A percentile compares a stretch with the other conserved stretches of the same genome.
Conservation (phyloP, 2,113 vertebrate species). For the Gulo gulo region DNA sequence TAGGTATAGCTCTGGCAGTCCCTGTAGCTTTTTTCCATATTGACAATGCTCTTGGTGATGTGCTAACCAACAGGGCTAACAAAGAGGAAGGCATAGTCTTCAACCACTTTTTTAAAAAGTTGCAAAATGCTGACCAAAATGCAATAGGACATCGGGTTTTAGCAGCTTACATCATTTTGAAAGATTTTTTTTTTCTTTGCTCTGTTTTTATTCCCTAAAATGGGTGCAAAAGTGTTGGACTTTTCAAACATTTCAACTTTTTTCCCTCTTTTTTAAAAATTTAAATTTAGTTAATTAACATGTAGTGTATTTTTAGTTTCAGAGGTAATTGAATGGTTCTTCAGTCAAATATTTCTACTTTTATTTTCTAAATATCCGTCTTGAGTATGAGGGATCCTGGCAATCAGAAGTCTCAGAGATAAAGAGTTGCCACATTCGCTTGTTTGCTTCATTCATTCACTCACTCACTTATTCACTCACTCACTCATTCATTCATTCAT, state of each 20-base stretch:
- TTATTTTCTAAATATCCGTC: neutral
- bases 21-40: neutral
- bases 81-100: neutral
- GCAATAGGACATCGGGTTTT: neutral
- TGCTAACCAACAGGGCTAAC: neutral
- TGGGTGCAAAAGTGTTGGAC: neutral
- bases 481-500: neutral
- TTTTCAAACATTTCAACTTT: neutral
- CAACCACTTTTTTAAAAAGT: conserved; percentile 3
- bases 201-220: neutral
- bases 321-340: neutral
- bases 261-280: neutral
- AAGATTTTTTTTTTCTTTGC: neutral
- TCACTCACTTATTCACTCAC: neutral
- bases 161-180: conserved; percentile 37
- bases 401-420: neutral
- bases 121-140: conserved; percentile 29
- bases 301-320: neutral
- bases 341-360: neutral
- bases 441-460: neutral
- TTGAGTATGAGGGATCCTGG: neutral
- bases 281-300: neutral
- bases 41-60: accelerated
- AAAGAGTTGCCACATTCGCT: accelerated
- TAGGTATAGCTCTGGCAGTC: accelerated